phyloP scores from a whole-genome alignment of 2,113 vertebrate genomes.

The Clarias gariepinus region DNA sequence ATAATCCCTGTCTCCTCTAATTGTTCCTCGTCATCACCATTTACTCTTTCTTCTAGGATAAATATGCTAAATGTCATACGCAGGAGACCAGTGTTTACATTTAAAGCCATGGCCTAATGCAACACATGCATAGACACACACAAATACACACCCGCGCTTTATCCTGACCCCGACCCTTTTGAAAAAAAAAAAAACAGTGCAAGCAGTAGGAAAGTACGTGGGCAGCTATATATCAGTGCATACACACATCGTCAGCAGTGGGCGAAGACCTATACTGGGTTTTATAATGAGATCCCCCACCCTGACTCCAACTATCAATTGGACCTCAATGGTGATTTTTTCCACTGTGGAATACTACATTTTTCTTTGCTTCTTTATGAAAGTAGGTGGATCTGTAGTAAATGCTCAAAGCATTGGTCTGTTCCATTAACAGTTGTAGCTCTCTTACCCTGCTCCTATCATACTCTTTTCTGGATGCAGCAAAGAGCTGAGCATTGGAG shows the following conservation, averaged over 20 bases:
- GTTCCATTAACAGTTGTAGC: neutral
- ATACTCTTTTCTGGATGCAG: slow-evolving; percentile 96
- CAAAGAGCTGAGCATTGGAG: slow-evolving; percentile 95
- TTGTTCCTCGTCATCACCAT: slow-evolving; percentile 61
- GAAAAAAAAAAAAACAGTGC: neutral
- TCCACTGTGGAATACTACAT: neutral
- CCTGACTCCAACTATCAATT: neutral
- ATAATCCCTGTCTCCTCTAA: slow-evolving; percentile 51
- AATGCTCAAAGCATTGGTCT: neutral
- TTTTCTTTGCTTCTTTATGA: neutral
- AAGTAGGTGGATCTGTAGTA: neutral
- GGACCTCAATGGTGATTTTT: neutral
- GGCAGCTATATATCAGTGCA: slow-evolving; percentile 44
- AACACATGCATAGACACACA: slow-evolving; percentile 22
- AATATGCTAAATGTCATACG: slow-evolving; percentile 66
- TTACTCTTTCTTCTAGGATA: slow-evolving; percentile 61
- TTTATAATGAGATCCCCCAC: slow-evolving; percentile 33
- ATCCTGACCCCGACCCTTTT: neutral
- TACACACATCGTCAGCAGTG: slow-evolving; percentile 33
- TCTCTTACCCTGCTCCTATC: slow-evolving; percentile 94
- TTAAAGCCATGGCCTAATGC: slow-evolving; percentile 51
- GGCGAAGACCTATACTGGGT: slow-evolving; percentile 1
- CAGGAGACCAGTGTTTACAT: slow-evolving; percentile 60
- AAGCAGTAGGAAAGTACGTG: slow-evolving; percentile 32
- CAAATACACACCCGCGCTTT: neutral